These are phyloP conservation scores for Poecilobothrus nobilitatus DNA, from an alignment of 2,888 invertebrate genomes.

Conservation along the genomic window DNA sequence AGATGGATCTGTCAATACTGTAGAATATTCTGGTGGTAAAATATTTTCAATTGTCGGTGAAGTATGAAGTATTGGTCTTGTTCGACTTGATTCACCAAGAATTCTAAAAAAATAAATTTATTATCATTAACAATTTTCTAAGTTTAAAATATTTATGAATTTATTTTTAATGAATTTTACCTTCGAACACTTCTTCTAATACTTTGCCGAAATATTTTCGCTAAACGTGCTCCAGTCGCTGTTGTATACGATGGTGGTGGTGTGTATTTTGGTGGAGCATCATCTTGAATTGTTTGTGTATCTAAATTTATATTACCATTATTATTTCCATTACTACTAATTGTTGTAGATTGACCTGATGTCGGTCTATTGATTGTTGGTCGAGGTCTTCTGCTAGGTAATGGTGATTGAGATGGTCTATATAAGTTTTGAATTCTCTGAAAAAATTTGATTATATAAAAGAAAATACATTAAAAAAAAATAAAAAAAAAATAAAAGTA, in stretches of 20 bases:
- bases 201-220: slow-evolving; percentile 65
- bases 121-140: background rate
- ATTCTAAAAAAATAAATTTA: slow-evolving; percentile 21
- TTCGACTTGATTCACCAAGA: slow-evolving; percentile 26
- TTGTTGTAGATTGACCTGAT: slow-evolving; percentile 19
- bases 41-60: slow-evolving; percentile 16
- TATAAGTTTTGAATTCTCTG: slow-evolving; percentile 78
- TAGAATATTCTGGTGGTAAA: slow-evolving; percentile 24
- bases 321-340: background rate
- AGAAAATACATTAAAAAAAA: slow-evolving; percentile 12
- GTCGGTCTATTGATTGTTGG: slow-evolving; percentile 21
- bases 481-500: slow-evolving; percentile 21
- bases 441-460: slow-evolving; percentile 26
- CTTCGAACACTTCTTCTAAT: slow-evolving; percentile 70
- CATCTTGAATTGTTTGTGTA: slow-evolving; percentile 44
- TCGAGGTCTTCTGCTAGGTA: slow-evolving; percentile 32
- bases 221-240: slow-evolving; percentile 77
- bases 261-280: slow-evolving; percentile 87
- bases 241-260: slow-evolving; percentile 89
- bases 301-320: slow-evolving; percentile 17
- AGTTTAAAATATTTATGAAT: no score
- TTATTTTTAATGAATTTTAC: slow-evolving; percentile 23
- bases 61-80: slow-evolving; percentile 23
- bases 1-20: slow-evolving; percentile 29
- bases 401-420: slow-evolving; percentile 56